Percentiles rank a stretch among this genome's conserved stretches.
phyloP scores from a whole-genome alignment of 1,140 invertebrate species.

The Macrosteles quadrilineatus region DNA sequence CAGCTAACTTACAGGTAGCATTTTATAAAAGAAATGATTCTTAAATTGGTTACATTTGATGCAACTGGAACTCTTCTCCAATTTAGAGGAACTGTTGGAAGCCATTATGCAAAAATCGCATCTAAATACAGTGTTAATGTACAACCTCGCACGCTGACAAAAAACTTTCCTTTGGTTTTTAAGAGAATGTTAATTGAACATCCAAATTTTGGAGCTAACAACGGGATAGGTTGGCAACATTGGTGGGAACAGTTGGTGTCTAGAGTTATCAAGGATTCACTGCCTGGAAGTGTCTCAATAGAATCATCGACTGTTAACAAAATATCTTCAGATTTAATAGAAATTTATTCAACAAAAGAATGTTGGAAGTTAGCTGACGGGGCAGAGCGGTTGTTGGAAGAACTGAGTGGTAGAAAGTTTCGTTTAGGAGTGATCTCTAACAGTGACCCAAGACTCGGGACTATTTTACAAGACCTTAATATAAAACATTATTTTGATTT shows the following conservation, averaged over 20 bases:
- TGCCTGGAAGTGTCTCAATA: constrained; percentile 32
- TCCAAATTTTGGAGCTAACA: constrained; percentile 76
- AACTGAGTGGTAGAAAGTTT: constrained; percentile 54
- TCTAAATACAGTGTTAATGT: constrained; percentile 65
- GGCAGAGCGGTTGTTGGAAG: constrained; percentile 61
- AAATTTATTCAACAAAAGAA: constrained; percentile 62
- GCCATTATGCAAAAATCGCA: constrained; percentile 72
- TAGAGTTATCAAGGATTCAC: constrained; percentile 26
- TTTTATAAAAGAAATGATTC: background rate
- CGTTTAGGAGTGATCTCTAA: constrained; percentile 82
- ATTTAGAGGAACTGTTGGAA: constrained; percentile 66
- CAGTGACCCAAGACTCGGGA: constrained; percentile 77
- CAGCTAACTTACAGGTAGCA: no score
- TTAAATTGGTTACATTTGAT: constrained; percentile 77
- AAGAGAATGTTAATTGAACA: constrained; percentile 62
- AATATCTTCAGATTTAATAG: constrained; percentile 64
- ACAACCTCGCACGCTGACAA: constrained; percentile 59
- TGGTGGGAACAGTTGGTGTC: constrained; percentile 67
- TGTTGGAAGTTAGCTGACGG: constrained; percentile 73
- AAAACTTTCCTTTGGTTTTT: constrained; percentile 65
- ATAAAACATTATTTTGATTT: constrained; percentile 75
- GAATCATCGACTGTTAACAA: constrained; percentile 52
- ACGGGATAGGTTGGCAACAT: constrained; percentile 68
- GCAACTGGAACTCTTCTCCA: constrained; percentile 81
- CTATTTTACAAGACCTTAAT: constrained; percentile 63